phyloP scores from a whole-genome alignment of 2,888 invertebrate genomes.

The Drosophila formosana region DNA sequence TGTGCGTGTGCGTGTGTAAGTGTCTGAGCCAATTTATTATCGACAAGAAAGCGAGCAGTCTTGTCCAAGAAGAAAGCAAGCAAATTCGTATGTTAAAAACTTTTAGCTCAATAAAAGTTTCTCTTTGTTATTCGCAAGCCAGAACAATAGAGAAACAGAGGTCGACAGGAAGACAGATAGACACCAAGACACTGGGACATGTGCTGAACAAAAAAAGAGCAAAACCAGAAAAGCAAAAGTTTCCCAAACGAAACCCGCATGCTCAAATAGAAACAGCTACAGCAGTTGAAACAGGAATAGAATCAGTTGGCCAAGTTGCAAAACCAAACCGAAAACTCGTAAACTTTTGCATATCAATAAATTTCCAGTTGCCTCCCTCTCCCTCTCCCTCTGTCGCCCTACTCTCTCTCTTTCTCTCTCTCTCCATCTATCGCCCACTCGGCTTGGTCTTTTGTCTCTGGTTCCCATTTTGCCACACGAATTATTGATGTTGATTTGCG shows the following conservation, averaged over 20 bases:
- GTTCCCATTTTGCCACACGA: constrained; percentile 51
- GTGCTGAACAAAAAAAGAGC: constrained; percentile 57
- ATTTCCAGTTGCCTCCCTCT: constrained; percentile 41
- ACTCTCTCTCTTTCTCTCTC: neutral
- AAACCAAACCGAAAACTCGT: constrained; percentile 64
- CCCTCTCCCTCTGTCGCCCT: neutral
- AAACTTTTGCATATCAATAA: constrained; percentile 81
- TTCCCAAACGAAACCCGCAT: constrained; percentile 47
- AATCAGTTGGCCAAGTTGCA: constrained; percentile 61
- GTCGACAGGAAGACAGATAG: constrained; percentile 12
- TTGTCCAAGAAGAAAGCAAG: constrained; percentile 54
- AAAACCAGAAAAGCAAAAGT: constrained; percentile 54
- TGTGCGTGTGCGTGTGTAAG: constrained; percentile 22
- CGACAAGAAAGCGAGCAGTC: constrained; percentile 64
- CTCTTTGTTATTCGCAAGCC: constrained; percentile 65
- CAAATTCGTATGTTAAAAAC: constrained; percentile 78
- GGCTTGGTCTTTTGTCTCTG: constrained; percentile 5
- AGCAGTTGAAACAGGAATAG: constrained; percentile 25
- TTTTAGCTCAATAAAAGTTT: constrained; percentile 79
- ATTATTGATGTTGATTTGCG: constrained; percentile 81
- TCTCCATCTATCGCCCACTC: neutral
- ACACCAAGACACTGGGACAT: constrained; percentile 27
- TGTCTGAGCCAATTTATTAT: constrained; percentile 74
- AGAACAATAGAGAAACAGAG: constrained; percentile 61
- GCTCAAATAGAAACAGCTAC: constrained; percentile 23